Evolutionary conservation across 2,888 invertebrate species (phyloP), one percentile per base, ranked within the genome.

Genomic region (Erebia aethiops): DNA sequence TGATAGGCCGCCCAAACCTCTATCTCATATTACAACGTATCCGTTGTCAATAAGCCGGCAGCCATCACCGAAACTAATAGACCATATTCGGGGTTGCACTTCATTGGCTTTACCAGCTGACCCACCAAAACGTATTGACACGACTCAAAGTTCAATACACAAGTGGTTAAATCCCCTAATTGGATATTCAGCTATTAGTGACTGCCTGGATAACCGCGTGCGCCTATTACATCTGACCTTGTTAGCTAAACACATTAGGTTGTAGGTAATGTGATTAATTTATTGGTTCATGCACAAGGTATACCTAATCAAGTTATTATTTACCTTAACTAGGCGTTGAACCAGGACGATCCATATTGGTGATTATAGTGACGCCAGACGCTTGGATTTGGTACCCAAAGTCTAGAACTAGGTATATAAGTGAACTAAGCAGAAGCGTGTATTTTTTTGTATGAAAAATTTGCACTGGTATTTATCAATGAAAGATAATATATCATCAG

Each of bases 1-100:
- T 69, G 57, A 46, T 73, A 75, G 70, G 60, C 81, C 84, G 81
- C 79, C 80, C 85, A 89, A 88, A 87, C 85, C 68, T 85, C 85
- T 84, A 82, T 88, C 85, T 92, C 88, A 81, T 49, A 81, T 92
- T 92, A 89, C 91, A 72, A 65, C 75, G 84, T 90, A 92, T 92
- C 91, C 90, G 89, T 77, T 86, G 83, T 77, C 83, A 79, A 79
- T 87, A 87, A 85, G 84, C 86, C 84, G 84, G 77, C 85, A 78
- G 85, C 87, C 86, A 88, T 89, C 83, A 86, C 85, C 82, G 79
- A 83, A 89, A 84, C 89, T 89, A 90, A 86, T 87, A 87, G 87
- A 87, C 84, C 81, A 87, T 90, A 88, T 91, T 90, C 87, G 90
- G 90, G 88, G 87, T 84, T 83, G 90, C 92, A 92, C 87, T 92